These are phyloP conservation scores for Sminthurides bifidus DNA, from an alignment of 1,140 invertebrate species.

Conservation along the genomic window DNA sequence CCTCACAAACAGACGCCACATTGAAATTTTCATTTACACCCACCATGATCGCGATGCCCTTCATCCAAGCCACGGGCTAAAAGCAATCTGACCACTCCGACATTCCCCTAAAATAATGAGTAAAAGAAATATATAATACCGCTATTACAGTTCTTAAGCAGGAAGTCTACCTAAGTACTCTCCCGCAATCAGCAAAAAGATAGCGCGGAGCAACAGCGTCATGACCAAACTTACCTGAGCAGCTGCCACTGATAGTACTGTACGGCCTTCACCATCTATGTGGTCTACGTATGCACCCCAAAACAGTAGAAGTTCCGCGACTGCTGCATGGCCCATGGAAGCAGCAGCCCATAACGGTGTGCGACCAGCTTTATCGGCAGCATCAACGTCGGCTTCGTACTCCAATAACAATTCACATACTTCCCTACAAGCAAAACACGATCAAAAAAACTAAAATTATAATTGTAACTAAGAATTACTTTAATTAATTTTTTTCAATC, in stretches of 20 bases:
- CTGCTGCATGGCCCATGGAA: conserved; percentile 65
- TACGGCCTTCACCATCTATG: conserved; percentile 81
- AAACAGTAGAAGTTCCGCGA: conserved; percentile 67
- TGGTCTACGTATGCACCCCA: conserved; percentile 82
- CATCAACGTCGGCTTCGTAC: conserved; percentile 75
- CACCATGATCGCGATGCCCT: conserved; percentile 65
- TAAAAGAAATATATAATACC: neutral
- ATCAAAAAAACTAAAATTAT: neutral
- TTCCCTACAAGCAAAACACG: conserved; percentile 41
- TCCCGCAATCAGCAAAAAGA: neutral
- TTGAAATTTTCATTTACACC: neutral
- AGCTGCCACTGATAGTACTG: conserved; percentile 50
- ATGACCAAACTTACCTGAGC: conserved; percentile 32
- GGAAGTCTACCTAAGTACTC: neutral
- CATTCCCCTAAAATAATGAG: conserved; percentile 52
- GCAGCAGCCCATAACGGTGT: conserved; percentile 49
- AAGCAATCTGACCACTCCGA: conserved; percentile 72
- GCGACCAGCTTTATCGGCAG: conserved; percentile 61
- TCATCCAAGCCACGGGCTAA: conserved; percentile 81
- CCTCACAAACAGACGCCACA: neutral
- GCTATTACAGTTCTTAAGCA: neutral
- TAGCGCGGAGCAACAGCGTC: neutral
- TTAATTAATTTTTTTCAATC: neutral
- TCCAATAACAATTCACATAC: conserved; percentile 74
- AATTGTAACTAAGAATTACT: neutral